Base-by-base conservation (phyloP, 1,140 invertebrate species). In the Chelonus insularis region DNA sequence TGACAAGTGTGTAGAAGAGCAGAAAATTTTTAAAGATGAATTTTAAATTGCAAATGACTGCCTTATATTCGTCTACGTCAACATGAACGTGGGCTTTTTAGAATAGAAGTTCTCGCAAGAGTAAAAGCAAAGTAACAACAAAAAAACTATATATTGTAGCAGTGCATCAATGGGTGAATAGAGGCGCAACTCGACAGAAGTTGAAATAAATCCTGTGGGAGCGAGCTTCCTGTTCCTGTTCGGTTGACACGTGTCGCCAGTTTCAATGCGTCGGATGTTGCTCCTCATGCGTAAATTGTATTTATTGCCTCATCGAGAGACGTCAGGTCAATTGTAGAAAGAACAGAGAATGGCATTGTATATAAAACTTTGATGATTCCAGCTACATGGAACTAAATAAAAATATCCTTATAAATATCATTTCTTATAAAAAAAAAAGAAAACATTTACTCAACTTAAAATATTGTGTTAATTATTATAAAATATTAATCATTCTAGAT, bases 171-270 rank as follows among this genome's bases (percentile, higher is more conserved):
- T 61, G 25, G 47, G 51, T 45, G 58, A 63, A 59, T 43, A 56
- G 56, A 59, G 20, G 51, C 21, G 39, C 16, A 54, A 20, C 25
- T 47, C 23, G 45, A 61, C 57, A 68, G 55, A 64, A 51, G 63
- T 66, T 66, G 65, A 72, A 73, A 75, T 75, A 74, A 73, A 75
- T 74, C 69, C 68, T 65, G 61, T 61, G 72, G 67, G 68, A 70
- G 68, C 57, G 57, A 55, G 60, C 63, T 71, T 72, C 70, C 73
- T 65, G 62, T 71, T 72, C 66, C 66, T 69, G 64, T 62, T 62
- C 55, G 56, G 64, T 70, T 75, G 73, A 72, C 72, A 73, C 67
- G 67, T 72, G 69, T 73, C 73, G 68, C 62, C 67, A 60, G 63
- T 62, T 62, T 54, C 68, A 70, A 72, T 68, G 66, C 69, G 63